Base-by-base conservation (phyloP, 2,888 invertebrate genomes). In the Aphidius colemani region DNA sequence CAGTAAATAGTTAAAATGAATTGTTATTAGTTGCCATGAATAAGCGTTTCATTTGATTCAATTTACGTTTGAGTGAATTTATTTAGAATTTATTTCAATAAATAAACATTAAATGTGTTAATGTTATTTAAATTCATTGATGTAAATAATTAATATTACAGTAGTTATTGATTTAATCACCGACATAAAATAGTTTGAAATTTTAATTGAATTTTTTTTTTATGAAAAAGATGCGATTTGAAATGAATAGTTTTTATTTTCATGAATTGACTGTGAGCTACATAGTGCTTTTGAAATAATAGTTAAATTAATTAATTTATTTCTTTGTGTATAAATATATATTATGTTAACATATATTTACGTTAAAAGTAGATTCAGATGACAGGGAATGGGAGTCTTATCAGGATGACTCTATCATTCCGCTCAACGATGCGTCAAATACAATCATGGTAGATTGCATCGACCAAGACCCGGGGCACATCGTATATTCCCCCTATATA, bases 381-480 rank as follows among this genome's bases (percentile, higher is more conserved):
- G 67, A 68, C 68, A 49, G 46, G 7, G 59, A 41, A 49, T n/a
- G 44, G 39, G 45, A 53, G 56, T 66, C 63, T 60, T 58, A 55
- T 57, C 50, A 68, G 62, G 67, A 62, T 71, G 71, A 71, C 75
- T 77, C 71, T 75, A 78, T 78, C 76, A 78, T 78, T 76, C 75
- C 72, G 71, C 74, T 76, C 78, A 74, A 77, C 76, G 78, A 78
- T 68, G 78, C 76, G 77, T 78, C 75, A 78, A 78, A 78, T 72
- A 73, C 74, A 78, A 78, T 78, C 77, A 78, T 70, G 71, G 71
- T 72, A 76, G 75, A 78, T 78, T 78, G 76, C 71, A 72, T 68
- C 72, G 70, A 67, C 72, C 72, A 72, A 70, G 69, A 71, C 68
- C 62, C 30, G 13, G 61, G 43, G 56, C 41, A 59, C 50, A 55